Base-by-base conservation (phyloP, 2,113 vertebrate species). In the Columba livia region DNA sequence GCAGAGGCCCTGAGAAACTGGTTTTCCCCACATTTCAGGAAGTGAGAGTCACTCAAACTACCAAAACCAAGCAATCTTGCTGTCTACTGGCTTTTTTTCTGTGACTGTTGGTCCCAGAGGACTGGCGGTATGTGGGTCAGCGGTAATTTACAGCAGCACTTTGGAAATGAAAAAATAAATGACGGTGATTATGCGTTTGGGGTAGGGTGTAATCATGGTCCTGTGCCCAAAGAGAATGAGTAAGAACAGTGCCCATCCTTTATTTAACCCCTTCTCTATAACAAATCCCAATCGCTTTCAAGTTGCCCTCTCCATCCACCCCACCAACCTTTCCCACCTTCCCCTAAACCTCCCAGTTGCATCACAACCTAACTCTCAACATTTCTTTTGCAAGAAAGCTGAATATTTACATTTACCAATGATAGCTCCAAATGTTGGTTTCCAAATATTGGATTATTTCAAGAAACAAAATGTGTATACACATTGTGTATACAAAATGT, bases 361-460 rank as follows among this genome's bases (percentile, higher is more conserved):
- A 60, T 34, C 48, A 62, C n/a, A 77, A 36, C 3, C 24, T 75
- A 20, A 23, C 4, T 70, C 54, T 77, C 36, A 90, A 11, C 11
- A 53, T 60, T 71, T 60, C 6, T 80, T 64, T 89, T 51, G 32
- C 17, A 56, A 90, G 82, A 48, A 77, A 85, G 21, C 6, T 26
- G 11, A 75, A 75, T 5, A 34, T 57, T 71, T 92, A 60, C 2
- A 5, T 53, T 74, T 54, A 61, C 21, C 81, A 90, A 56, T 10
- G 6, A 15, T 11, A 62, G 12, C 18, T 79, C 13, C 62, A 60
- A 91, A 81, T n/a, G 38, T 26, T 78, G 60, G 7, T 72, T 93
- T 89, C 26, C 32, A 92, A 83, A 82, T 23, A 32, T 25, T 71
- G 61, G 19, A 57, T 79, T 67, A 47, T 87, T 95, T 96, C 60